Evolutionary conservation across 2,888 invertebrate genomes (phyloP).

Genomic region (Marronus borbonicus): DNA sequence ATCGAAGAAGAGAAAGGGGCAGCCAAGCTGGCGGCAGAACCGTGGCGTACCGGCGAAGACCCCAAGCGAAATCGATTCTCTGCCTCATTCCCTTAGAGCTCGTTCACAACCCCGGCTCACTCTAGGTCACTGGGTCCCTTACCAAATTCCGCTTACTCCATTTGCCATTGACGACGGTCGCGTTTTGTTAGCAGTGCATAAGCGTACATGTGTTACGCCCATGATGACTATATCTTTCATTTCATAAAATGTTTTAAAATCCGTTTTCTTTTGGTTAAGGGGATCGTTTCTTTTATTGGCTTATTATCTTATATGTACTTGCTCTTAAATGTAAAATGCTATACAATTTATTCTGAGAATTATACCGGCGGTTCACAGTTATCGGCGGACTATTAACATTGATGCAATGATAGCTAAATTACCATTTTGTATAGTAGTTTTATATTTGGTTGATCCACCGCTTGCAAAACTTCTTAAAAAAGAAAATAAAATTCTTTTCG

Average conservation of each 20-base stretch:
- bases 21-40: constrained; percentile 26
- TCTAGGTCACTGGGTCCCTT: constrained; percentile 53
- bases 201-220: background rate
- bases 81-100: constrained; percentile 42
- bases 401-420: too few relatives aligned
- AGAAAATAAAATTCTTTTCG: too few relatives aligned
- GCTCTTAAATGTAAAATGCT: too few relatives aligned
- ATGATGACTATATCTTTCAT: background rate
- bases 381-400: too few relatives aligned
- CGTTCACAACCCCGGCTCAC: constrained; percentile 49
- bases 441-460: too few relatives aligned
- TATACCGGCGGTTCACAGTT: too few relatives aligned
- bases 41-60: constrained; percentile 37
- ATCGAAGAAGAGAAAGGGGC: constrained; percentile 24
- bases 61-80: constrained; percentile 47
- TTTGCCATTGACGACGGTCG: constrained; percentile 42
- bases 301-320: too few relatives aligned
- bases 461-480: too few relatives aligned
- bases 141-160: constrained; percentile 46
- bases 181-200: constrained; percentile 28
- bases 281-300: too few relatives aligned
- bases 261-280: too few relatives aligned
- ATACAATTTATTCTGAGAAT: too few relatives aligned
- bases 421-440: too few relatives aligned
- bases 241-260: background rate